These are phyloP conservation scores for Sebastes cheni DNA, from an alignment of 2,797 vertebrate genomes.

Conservation along the genomic window DNA sequence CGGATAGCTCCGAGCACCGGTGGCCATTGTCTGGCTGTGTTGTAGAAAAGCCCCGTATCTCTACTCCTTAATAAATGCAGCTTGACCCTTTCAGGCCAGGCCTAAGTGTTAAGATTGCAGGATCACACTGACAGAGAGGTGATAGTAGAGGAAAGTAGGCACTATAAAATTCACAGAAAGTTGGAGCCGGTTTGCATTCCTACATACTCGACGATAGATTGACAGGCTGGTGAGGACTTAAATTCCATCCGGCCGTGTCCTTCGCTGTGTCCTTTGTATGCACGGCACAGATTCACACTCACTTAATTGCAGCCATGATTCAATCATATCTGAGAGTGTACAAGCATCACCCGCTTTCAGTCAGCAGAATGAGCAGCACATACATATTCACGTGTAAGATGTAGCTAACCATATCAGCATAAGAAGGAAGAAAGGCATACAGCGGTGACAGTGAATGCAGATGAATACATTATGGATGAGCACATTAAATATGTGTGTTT, in stretches of 20 bases:
- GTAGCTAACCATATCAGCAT: conserved; percentile 30
- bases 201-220: conserved; percentile 55
- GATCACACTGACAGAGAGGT: conserved; percentile 16
- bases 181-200: conserved; percentile 50
- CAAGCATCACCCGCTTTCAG: conserved; percentile 37
- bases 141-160: conserved; percentile 16
- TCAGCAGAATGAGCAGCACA: conserved; percentile 34
- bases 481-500: conserved; percentile 10
- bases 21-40: conserved; percentile 16
- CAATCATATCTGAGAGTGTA: conserved; percentile 63
- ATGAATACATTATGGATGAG: conserved; percentile 43
- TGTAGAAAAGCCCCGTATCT: conserved; percentile 8
- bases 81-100: conserved; percentile 9
- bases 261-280: conserved; percentile 63
- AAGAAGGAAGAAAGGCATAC: conserved; percentile 25
- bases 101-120: conserved; percentile 36
- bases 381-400: conserved; percentile 62
- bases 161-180: conserved; percentile 53
- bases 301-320: conserved; percentile 69
- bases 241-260: conserved; percentile 62
- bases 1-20: neutral
- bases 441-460: neutral
- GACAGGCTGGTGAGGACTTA: conserved; percentile 69
- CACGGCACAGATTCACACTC: conserved; percentile 62
- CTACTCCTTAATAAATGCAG: conserved; percentile 23